Evolutionary conservation across 2,113 vertebrate species (phyloP).

Genomic region (Malurus elegans): DNA sequence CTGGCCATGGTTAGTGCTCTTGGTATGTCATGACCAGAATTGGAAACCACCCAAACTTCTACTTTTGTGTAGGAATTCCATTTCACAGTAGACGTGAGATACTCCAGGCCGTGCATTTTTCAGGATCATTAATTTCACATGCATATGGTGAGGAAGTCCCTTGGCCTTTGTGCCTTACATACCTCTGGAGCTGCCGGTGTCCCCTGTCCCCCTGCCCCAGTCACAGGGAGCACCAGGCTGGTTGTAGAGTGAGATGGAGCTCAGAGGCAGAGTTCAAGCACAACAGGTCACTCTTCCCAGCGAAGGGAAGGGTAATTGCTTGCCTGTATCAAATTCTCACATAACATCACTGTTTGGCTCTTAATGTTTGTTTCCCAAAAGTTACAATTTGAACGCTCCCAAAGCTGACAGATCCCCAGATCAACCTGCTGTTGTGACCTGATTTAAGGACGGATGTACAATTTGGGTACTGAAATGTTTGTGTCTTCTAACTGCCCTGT

Average conservation of each 20-base stretch:
- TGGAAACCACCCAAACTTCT: background rate
- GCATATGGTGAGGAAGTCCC: background rate
- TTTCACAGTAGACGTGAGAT: background rate
- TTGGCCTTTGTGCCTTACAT: background rate
- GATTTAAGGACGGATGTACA: background rate
- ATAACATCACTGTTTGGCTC: background rate
- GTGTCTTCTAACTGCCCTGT: background rate
- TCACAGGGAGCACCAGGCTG: background rate
- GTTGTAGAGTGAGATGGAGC: background rate
- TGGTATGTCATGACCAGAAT: background rate
- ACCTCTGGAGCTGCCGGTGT: background rate
- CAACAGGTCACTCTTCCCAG: background rate
- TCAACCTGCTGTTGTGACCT: background rate
- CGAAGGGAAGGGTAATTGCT: rapidly evolving
- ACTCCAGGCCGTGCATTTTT: background rate
- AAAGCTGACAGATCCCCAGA: background rate
- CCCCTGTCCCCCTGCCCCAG: background rate
- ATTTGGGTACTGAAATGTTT: rapidly evolving
- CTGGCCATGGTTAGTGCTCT: background rate
- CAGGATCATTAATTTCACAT: background rate
- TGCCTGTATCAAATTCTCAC: background rate
- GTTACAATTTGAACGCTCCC: background rate
- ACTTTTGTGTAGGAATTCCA: background rate
- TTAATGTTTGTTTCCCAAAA: background rate
- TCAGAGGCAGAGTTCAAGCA: background rate